Evolutionary conservation across 2,797 vertebrate genomes (phyloP), one percentile per base, ranked within the genome.

Genomic region (Diceros bicornis): DNA sequence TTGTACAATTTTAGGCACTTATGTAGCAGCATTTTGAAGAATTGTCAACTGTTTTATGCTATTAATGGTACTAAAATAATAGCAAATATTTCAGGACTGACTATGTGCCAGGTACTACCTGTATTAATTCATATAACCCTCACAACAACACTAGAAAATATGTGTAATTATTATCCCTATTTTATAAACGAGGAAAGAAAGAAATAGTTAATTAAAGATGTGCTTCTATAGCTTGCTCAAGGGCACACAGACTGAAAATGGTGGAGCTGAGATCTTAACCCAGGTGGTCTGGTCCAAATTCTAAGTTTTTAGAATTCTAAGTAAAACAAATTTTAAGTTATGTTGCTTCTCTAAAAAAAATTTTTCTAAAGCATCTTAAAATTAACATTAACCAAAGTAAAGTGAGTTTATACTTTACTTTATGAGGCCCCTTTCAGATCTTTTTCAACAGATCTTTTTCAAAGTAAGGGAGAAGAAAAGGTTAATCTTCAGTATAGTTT

Each of bases 401-500:
- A 88, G 18, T 75, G 27, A 91, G 77, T 74, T 34, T 91, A 75
- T 1, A 69, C 1, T 82, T 90, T 44, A 62, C 52, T 95, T 83
- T 79, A 71, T 66, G 12, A 92, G 52, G 2, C 20, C n/a, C 61
- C 74, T 91, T 83, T 93, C 23, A 62, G 68, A 95, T 91, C 10
- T 87, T 88, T 75, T 85, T 27, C n/a, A 61, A 82, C 1, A 83
- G 57, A 59, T 81, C 16, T 64, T 94, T 88, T 92, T 93, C 52
- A 96, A 87, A n/a, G 17, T 61, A 89, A 95, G 11, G 29, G 41
- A 90, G 21, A 81, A 88, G 64, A 94, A 85, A 81, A 95, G 7
- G n/a, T 64, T 52, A 62, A 86, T 57, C 13, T 85, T 88, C 16
- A 89, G 89, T 62, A 79, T 27, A 87, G 23, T 78, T 83, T 96